Evolutionary conservation across 2,888 invertebrate genomes (phyloP), one percentile per base, ranked within the genome.

Genomic region (Caenorhabditis parvicauda): DNA sequence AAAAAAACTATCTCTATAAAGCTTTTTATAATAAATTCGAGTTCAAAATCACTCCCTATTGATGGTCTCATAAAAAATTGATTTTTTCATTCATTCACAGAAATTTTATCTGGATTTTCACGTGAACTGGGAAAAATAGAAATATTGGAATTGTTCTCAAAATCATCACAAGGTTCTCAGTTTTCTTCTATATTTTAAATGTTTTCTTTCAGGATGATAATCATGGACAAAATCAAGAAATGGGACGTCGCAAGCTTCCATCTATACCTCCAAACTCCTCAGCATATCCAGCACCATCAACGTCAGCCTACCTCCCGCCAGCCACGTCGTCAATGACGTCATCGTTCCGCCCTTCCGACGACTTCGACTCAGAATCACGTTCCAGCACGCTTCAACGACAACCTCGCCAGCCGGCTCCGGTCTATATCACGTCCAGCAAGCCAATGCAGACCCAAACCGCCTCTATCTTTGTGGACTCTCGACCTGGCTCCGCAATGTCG

Each of bases 221-320:
- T 55, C 55, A 50, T 46, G 54, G 56, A 54, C 63, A 48, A 56
- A 47, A 41, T 39, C 59, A 56, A 53, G 76, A 76, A 53, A 78
- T 78, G 78, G 79, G 79, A 47, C 67, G 78, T 46, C 70, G 78
- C 22, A 76, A 75, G 62, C 71, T 79, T 55, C 79, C 79, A 47
- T 75, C 77, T 28, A 64, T 70, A 37, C 72, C 70, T 51, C 60
- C 69, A 21, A 58, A 64, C 41, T 63, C 63, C 32, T 57, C 60
- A 50, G 60, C 58, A 29, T 54, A 56, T 57, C 59, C 59, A 47
- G 52, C 58, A 48, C 59, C 58, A 32, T 48, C 55, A 27, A 47
- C 61, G 22, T 42, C 57, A 38, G 22, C 60, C 54, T 28, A 35
- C 49, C 41, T 59, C 22, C 61, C 63, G n/a, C 39, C 61, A 27